Percentiles rank a stretch among this genome's conserved stretches.
phyloP scores from a whole-genome alignment of 2,888 invertebrate species.

The Amphipoea oculea region DNA sequence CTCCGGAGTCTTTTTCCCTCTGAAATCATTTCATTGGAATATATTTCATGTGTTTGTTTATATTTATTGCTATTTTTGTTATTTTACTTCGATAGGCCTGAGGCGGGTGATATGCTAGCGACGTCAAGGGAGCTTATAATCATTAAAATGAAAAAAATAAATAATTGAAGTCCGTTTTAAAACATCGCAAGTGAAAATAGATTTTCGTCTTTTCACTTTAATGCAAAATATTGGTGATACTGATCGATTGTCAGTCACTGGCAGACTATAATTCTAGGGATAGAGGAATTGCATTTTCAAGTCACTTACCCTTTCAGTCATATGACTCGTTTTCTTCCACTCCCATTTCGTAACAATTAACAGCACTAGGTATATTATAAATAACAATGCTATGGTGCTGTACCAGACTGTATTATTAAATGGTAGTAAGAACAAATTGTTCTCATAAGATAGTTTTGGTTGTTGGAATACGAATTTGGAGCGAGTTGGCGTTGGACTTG shows the following conservation, averaged over 20 bases:
- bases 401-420: conserved; percentile 93
- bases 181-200: not conserved
- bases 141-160: not conserved
- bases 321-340: conserved; percentile 77
- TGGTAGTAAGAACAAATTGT: conserved; percentile 93
- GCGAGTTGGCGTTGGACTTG: conserved; percentile 92
- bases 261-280: not conserved
- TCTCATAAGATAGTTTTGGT: conserved; percentile 93
- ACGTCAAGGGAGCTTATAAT: not conserved
- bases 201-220: not conserved
- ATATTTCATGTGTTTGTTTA: not conserved
- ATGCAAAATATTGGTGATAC: not conserved
- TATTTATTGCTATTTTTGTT: not conserved
- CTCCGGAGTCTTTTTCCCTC: conserved; percentile 75
- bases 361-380: conserved; percentile 84
- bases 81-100: not conserved
- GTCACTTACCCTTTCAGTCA: conserved; percentile 46
- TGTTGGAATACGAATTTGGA: conserved; percentile 93
- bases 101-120: not conserved
- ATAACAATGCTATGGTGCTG: conserved; percentile 85
- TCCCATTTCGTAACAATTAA: conserved; percentile 83
- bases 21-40: conserved; percentile 61
- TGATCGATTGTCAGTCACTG: not conserved
- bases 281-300: not conserved
- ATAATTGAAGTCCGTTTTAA: not conserved